Base-by-base conservation (phyloP, 2,113 vertebrate species). In the Zosterops japonicus region DNA sequence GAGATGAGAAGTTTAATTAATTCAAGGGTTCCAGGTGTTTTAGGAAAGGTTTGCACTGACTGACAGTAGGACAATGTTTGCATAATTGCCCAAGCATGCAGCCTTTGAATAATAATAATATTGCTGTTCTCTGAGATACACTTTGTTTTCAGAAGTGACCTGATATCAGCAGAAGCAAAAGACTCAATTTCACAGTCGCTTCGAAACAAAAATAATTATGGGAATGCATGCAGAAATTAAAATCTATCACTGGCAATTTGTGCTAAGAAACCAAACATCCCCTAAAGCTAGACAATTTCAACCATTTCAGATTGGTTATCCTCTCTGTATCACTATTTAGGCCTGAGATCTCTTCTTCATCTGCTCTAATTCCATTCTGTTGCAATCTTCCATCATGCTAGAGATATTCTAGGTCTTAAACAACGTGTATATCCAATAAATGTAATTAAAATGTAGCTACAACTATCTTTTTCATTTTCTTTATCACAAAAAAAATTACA, bases 161-260 rank as follows among this genome's bases (percentile, higher is more conserved):
- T 83, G 89, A 60, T 95, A 96, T 65, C 69, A 86, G 87, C 79
- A 95, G 67, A 96, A 96, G 74, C 72, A 94, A 97, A 96, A 89
- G 67, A 89, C 87, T 97, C 92, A 95, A 96, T 97, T 97, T 95
- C 97, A 94, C 92, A 96, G 90, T 86, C 95, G 93, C 74, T 92
- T 63, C 1, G 2, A 94, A 95, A 96, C 82, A 96, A 95, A 97
- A 96, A 96, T 94, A 94, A 94, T 96, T 94, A 93, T 63, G 46
- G 78, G 83, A 93, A 91, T 0, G 9, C 77, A 92, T 14, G 36
- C 63, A 94, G 91, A 96, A 95, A 96, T 96, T 95, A 95, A 94
- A 97, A 95, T 91, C 64, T 90, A 87, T 97, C 95, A 90, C 57
- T 67, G 64, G 72, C 65, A 89, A 90, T 94, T 95, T 96, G 46